Conservation (phyloP, 2,888 invertebrate species). For the Timema cristinae region DNA sequence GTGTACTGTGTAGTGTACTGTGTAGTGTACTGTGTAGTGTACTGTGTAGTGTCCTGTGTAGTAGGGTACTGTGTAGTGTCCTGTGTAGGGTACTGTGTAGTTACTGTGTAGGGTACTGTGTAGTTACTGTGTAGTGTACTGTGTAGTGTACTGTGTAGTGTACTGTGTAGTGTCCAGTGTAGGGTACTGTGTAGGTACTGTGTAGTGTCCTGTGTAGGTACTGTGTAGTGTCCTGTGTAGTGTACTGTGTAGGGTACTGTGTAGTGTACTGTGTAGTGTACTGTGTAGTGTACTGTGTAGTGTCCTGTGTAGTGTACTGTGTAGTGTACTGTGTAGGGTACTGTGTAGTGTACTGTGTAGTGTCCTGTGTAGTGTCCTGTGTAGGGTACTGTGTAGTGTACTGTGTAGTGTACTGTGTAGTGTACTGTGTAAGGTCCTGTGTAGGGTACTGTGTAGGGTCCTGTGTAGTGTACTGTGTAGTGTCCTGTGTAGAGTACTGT, state of each 20-base stretch:
- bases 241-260: background rate
- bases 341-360: background rate
- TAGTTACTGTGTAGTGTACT: background rate
- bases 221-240: background rate
- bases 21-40: background rate
- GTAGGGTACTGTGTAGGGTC: background rate
- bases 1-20: background rate
- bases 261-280: background rate
- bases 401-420: background rate
- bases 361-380: background rate
- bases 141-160: background rate
- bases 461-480: background rate
- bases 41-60: background rate
- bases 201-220: background rate
- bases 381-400: background rate
- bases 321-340: background rate
- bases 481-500: background rate
- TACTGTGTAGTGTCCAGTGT: background rate
- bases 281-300: background rate
- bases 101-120: no score
- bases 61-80: background rate
- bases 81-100: background rate
- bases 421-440: background rate
- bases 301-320: background rate
- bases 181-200: background rate